Evolutionary conservation across 2,113 vertebrate species (phyloP).

Genomic region (Oophaga pumilio): DNA sequence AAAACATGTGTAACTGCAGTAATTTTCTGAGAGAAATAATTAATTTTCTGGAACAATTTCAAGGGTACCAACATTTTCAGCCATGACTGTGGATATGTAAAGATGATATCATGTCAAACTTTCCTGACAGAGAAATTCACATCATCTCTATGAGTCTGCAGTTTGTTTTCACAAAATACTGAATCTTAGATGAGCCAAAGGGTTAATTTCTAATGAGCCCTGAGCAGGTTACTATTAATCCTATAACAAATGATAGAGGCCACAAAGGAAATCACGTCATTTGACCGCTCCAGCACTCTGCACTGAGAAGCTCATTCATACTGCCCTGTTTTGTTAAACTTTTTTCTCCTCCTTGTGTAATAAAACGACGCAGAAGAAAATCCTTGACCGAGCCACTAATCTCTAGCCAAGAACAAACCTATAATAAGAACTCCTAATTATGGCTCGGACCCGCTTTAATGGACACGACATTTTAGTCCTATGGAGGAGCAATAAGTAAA

Average conservation of each 20-base stretch:
- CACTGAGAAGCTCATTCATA: slow-evolving; percentile 59
- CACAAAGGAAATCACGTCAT: slow-evolving; percentile 59
- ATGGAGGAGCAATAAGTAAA: not conserved
- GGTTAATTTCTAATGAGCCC: slow-evolving; percentile 66
- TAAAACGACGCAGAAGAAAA: slow-evolving; percentile 56
- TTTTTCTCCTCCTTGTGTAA: slow-evolving; percentile 51
- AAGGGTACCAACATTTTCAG: too few species aligned
- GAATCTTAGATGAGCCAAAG: slow-evolving; percentile 19
- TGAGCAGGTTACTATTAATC: slow-evolving; percentile 64
- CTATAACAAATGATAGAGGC: slow-evolving; percentile 50
- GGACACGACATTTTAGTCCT: not conserved
- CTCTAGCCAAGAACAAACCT: slow-evolving; percentile 16
- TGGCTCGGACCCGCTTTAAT: slow-evolving; percentile 10
- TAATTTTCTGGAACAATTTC: too few species aligned
- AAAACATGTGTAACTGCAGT: too few species aligned
- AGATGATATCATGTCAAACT: not conserved
- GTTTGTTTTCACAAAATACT: not conserved
- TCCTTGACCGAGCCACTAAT: slow-evolving; percentile 22
- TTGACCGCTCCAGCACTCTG: slow-evolving; percentile 62
- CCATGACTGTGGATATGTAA: too few species aligned
- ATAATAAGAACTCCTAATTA: not conserved
- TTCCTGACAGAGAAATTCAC: not conserved
- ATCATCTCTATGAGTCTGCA: not conserved
- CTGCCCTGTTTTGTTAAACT: slow-evolving; percentile 50
- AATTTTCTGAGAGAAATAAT: too few species aligned